Evolutionary conservation across 2,888 invertebrate genomes (phyloP), one percentile per base, ranked within the genome.

Genomic region (Synanthedon vespiformis): DNA sequence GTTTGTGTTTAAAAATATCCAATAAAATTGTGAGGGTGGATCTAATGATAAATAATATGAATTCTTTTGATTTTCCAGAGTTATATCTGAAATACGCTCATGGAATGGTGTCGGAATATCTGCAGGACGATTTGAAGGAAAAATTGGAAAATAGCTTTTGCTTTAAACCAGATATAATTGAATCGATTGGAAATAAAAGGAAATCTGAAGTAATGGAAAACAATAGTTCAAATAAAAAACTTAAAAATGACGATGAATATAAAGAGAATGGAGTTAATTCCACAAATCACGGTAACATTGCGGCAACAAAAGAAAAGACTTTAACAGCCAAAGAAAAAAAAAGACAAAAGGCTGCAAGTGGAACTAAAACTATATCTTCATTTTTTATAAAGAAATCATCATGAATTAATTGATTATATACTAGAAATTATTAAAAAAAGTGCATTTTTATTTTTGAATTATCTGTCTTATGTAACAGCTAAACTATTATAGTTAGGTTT

Each of bases 71-170:
- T 64, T 52, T 84, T 81, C 34, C 74, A 91, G 91, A 91, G 62
- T 84, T 89, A 51, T 93, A 91, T 68, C 67, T 92, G 48, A 90
- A 90, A 67, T 94, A 93, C 85, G 94, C 95, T 0, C 91, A 92
- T 72, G 95, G 94, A 11, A 91, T 95, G 56, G 87, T 95, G 49
- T 93, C 93, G 0, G 93, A 94, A 64, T 95, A 95, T 73, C 81
- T 95, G 40, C 89, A 91, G 65, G 90, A 92, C 49, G 92, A 92
- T 58, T 73, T 95, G 52, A 88, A 90, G 52, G 89, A 89, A 53
- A 89, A 90, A 64, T 80, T 95, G 52, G 88, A 89, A 51, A 88
- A 89, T 53, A 88, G 89, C 70, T 89, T 95, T 58, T 89, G 92
- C 61, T 88, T 94, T 52, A 90, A 91, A 49, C 89, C 90, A 57